Evolutionary conservation across 2,797 vertebrate species (phyloP), one percentile per base, ranked within the genome.

Genomic region (Cuculus canorus): DNA sequence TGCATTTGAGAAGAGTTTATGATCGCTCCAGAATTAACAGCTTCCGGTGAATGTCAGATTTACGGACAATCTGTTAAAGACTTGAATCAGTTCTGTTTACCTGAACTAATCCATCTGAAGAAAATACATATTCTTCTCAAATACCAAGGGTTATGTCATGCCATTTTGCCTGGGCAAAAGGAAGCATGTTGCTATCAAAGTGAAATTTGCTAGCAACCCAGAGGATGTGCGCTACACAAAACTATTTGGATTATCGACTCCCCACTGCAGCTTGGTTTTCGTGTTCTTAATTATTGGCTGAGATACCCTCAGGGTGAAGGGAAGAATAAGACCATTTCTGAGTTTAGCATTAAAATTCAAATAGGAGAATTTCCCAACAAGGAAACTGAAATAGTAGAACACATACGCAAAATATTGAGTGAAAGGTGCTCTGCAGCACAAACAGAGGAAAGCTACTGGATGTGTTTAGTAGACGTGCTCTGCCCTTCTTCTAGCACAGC

Each of bases 21-120:
- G 76, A 95, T 84, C 78, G 78, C 82, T 95, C 94, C 85, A 72
- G 93, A 90, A 96, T 88, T 93, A 94, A 93, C 81, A 82, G 43
- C 47, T 95, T 96, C 93, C 86, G 56, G 50, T 57, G 53, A 82
- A 95, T 92, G 60, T 90, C 92, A 94, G 92, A 94, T 95, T 96
- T 95, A 95, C 87, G 82, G 96, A 91, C 90, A 95, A 92, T 80
- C 93, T 96, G 82, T 92, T 96, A 96, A 93, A 90, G 92, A 90
- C 96, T 95, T 95, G 81, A 96, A 96, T 95, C 92, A 92, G 72
- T 94, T 84, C 65, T 92, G 69, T 56, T 93, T 89, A 93, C 92
- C 95, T 94, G 92, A 96, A 95, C 75, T 88, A 95, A 97, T 95
- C 78, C 75, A 90, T 92, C 82, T 71, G 59, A 95, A 88, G 93